Conservation (phyloP, 2,113 vertebrate genomes). For the Etia nguti region DNA sequence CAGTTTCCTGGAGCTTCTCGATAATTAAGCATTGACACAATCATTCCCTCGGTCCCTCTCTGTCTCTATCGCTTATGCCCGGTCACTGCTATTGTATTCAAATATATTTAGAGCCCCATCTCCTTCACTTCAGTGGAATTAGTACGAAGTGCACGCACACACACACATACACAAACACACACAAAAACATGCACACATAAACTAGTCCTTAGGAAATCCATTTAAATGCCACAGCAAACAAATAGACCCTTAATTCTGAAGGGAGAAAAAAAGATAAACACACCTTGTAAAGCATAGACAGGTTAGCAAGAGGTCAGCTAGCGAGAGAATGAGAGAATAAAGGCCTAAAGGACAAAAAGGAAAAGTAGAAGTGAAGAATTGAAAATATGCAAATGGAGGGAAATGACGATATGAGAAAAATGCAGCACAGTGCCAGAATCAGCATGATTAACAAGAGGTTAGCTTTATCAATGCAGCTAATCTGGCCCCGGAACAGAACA, state of each 20-base stretch:
- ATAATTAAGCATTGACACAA: conserved; percentile 28
- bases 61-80: not conserved
- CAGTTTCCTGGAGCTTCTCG: conserved; percentile 12
- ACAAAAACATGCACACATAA: not conserved
- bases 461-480: conserved; percentile 35
- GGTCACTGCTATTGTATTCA: conserved; percentile 27
- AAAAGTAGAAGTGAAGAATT: not conserved
- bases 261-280: not conserved
- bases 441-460: conserved; percentile 52
- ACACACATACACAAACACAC: not conserved
- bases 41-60: not conserved
- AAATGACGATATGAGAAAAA: conserved; percentile 19
- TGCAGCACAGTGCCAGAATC: conserved; percentile 11
- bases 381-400: conserved; percentile 28
- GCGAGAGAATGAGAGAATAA: not conserved
- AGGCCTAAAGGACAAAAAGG: not conserved
- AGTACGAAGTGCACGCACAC: not conserved
- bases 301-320: conserved; percentile 21
- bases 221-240: conserved; percentile 20
- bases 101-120: not conserved
- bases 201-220: not conserved
- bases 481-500: conserved; percentile 36
- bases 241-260: not conserved
- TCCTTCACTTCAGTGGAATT: conserved; percentile 10
- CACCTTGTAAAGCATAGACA: not conserved